A percentile compares a stretch with the other conserved stretches of the same genome.
phyloP scores from a whole-genome alignment of 2,797 vertebrate genomes.

The Syncerus caffer region DNA sequence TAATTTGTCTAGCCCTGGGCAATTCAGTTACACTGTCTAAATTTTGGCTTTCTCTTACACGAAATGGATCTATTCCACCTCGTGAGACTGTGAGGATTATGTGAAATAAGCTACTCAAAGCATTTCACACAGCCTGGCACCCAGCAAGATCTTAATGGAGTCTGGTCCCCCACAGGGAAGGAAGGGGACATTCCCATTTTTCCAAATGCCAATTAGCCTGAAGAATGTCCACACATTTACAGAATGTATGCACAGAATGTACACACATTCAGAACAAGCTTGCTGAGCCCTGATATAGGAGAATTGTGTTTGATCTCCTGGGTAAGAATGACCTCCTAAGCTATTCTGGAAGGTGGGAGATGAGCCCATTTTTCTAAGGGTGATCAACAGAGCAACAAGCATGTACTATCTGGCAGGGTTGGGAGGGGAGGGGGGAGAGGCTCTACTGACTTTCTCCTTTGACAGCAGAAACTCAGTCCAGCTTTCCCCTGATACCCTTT shows the following conservation, averaged over 20 bases:
- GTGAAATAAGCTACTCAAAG: neutral
- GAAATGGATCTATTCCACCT: neutral
- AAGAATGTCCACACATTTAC: neutral
- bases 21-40: neutral
- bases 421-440: accelerated
- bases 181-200: neutral
- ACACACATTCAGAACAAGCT: accelerated
- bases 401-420: neutral
- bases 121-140: neutral
- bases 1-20: neutral
- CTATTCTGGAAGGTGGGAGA: neutral
- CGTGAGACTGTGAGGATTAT: neutral
- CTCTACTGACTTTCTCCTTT: neutral
- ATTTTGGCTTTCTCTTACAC: neutral
- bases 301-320: neutral
- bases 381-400: neutral
- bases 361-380: neutral
- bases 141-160: neutral
- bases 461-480: neutral
- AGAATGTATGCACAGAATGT: neutral
- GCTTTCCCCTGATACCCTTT: neutral
- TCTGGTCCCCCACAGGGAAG: neutral
- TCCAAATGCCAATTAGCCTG: neutral
- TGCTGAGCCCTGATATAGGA: neutral
- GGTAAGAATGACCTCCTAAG: neutral